These are phyloP conservation scores for Bergia puertoricense DNA, from an alignment of 92 coral and sea anemone genomes.

Conservation along the genomic window DNA sequence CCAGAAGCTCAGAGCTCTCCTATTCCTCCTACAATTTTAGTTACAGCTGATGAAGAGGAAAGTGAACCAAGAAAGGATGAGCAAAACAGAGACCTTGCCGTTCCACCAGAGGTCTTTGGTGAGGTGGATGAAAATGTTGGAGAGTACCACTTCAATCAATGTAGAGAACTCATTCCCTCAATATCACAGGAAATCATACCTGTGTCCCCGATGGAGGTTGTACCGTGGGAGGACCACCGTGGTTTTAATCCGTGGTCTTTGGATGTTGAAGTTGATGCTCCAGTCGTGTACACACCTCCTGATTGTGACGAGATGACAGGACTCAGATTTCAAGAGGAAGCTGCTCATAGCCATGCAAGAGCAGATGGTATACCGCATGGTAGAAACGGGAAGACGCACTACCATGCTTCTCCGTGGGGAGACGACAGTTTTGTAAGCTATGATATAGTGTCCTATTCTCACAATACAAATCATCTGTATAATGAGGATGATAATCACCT, in stretches of 20 bases:
- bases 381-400: conserved; percentile 57
- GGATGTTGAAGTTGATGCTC: conserved; percentile 54
- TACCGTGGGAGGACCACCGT: conserved; percentile 29
- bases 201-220: conserved; percentile 8
- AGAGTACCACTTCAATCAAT: conserved; percentile 30
- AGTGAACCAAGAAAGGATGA: conserved; percentile 11
- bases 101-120: conserved; percentile 46
- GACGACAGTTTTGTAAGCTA: conserved; percentile 28
- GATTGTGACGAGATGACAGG: conserved; percentile 47
- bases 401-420: conserved; percentile 38
- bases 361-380: conserved; percentile 51
- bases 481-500: conserved; percentile 14
- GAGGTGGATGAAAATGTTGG: conserved; percentile 40
- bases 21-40: conserved; percentile 25
- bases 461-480: conserved; percentile 4
- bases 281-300: conserved; percentile 65
- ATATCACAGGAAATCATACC: conserved; percentile 18
- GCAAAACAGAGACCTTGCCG: conserved; percentile 16
- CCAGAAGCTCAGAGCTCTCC: conserved; percentile 28
- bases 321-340: conserved; percentile 44
- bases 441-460: conserved; percentile 17
- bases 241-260: conserved; percentile 61
- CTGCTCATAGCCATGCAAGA: conserved; percentile 55
- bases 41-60: conserved; percentile 26
- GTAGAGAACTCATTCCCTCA: conserved; percentile 29